Percentiles rank a stretch among this genome's conserved stretches.
These are phyloP conservation scores for Pterocles burchelli DNA, from an alignment of 2,113 vertebrate species.

Conservation along the genomic window DNA sequence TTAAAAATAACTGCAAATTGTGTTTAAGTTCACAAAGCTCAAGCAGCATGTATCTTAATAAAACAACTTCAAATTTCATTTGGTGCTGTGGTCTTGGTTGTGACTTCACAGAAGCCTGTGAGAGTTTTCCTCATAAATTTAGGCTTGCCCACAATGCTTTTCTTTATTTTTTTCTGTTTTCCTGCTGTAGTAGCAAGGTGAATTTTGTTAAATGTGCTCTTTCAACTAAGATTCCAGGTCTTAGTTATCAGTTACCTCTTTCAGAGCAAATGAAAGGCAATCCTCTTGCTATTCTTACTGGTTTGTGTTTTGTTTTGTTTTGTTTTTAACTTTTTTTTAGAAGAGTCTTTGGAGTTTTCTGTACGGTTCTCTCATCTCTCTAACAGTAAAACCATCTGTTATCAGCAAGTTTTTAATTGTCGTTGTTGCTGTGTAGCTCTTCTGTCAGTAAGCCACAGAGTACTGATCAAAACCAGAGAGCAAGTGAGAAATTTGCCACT, in stretches of 20 bases:
- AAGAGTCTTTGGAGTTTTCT: not conserved
- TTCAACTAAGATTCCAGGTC: not conserved
- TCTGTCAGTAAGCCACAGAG: not conserved
- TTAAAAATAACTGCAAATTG: not conserved
- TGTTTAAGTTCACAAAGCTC: not conserved
- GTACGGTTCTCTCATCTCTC: fast-evolving
- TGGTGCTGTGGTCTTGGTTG: not conserved
- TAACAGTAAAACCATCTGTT: not conserved
- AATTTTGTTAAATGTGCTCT: not conserved
- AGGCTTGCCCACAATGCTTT: not conserved
- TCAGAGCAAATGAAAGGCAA: not conserved
- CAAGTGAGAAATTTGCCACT: not conserved
- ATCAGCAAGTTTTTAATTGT: not conserved
- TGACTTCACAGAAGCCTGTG: not conserved
- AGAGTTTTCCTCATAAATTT: not conserved
- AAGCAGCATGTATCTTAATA: not conserved
- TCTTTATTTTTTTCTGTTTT: not conserved
- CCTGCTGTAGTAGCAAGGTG: not conserved
- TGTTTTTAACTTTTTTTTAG: not conserved
- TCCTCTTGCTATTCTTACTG: not conserved
- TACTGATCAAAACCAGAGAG: not conserved
- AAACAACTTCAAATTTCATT: not conserved
- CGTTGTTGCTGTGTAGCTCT: not conserved
- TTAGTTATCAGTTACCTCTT: not conserved
- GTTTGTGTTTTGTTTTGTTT: too few relatives aligned